phyloP scores from a whole-genome alignment of 1,140 invertebrate genomes.

The Ctenoplectra terminalis region DNA sequence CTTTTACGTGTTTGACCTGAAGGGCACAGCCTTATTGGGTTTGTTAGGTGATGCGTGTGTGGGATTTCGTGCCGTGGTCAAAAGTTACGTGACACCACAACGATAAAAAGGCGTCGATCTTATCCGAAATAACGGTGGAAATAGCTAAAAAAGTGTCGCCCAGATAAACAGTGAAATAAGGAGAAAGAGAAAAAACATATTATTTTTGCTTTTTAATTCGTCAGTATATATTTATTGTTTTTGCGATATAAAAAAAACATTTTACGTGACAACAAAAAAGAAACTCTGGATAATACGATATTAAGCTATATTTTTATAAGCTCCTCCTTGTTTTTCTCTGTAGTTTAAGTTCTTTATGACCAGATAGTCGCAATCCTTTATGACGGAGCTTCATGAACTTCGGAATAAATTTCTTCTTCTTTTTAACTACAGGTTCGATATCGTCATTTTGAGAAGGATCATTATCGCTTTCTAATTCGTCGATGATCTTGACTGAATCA shows the following conservation, averaged over 20 bases:
- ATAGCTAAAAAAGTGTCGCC: conserved; percentile 9
- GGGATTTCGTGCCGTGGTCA: conserved; percentile 23
- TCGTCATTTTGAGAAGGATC: background rate
- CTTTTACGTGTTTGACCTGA: background rate
- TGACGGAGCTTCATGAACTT: background rate
- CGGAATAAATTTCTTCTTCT: background rate
- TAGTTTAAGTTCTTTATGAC: conserved; percentile 13
- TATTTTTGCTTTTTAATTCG: conserved; percentile 16
- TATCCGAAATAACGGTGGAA: conserved; percentile 21
- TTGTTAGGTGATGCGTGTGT: conserved; percentile 16
- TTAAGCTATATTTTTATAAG: background rate
- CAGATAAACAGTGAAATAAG: background rate
- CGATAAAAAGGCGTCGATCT: conserved; percentile 30
- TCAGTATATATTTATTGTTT: background rate
- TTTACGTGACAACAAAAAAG: background rate
- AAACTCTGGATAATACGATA: background rate
- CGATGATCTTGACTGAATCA: background rate
- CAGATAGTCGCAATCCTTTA: background rate
- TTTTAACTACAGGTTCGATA: background rate
- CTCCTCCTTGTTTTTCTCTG: background rate
- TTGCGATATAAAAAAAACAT: conserved; percentile 1
- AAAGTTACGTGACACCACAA: conserved; percentile 16
- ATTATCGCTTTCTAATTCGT: background rate
- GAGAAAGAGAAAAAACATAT: background rate
- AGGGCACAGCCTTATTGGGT: background rate